Percentiles rank a stretch among this genome's conserved stretches.
phyloP scores from a whole-genome alignment of 2,113 vertebrate genomes.

The Strigops habroptila region DNA sequence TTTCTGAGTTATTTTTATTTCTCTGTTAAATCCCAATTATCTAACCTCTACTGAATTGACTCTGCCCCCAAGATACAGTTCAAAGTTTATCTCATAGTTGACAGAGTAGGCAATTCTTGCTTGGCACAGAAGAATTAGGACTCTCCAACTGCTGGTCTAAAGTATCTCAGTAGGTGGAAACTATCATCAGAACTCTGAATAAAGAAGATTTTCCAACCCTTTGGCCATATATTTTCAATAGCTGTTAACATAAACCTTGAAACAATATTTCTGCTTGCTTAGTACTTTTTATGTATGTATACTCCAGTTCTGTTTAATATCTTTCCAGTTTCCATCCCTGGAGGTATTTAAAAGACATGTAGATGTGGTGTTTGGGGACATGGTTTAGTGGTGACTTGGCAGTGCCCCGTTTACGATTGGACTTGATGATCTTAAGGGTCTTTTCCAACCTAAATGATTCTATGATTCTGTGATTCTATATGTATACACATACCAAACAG shows the following conservation, averaged over 20 bases:
- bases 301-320: not conserved
- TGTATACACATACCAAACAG: not conserved
- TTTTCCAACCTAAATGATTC: not conserved
- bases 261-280: not conserved
- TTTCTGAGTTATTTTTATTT: not conserved
- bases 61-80: not conserved
- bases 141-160: not conserved
- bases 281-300: not conserved
- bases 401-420: not conserved
- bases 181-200: not conserved
- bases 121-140: not conserved
- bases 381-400: not conserved
- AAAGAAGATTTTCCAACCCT: not conserved
- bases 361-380: not conserved
- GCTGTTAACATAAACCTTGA: not conserved
- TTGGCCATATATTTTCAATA: not conserved
- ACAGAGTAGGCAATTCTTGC: not conserved
- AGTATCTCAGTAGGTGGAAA: not conserved
- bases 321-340: not conserved
- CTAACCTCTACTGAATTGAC: not conserved
- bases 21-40: not conserved
- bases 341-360: not conserved
- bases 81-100: not conserved
- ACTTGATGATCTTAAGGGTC: not conserved
- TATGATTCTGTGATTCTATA: not conserved